Conservation (phyloP, 2,797 vertebrate species). For the Sparidentex hasta region DNA sequence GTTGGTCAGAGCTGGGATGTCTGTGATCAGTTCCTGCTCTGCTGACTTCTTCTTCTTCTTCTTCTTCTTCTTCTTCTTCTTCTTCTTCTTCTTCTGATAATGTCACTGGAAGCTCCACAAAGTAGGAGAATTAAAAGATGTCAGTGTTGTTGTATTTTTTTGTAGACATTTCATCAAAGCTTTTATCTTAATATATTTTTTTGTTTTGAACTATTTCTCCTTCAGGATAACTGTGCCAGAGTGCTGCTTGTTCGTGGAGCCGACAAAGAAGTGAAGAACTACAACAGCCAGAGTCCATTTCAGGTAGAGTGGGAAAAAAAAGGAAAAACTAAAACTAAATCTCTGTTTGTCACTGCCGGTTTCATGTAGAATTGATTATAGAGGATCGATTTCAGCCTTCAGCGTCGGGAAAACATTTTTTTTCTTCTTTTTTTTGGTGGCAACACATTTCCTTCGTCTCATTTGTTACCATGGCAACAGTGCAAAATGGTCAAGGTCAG, state of each 20-base stretch:
- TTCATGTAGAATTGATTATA: slow-evolving; percentile 9
- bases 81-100: neutral
- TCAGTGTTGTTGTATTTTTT: neutral
- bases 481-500: slow-evolving; percentile 67
- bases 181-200: neutral
- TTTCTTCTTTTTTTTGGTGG: slow-evolving; percentile 5
- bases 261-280: slow-evolving; percentile 95
- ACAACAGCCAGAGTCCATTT: slow-evolving; percentile 95
- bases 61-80: slow-evolving; percentile 4
- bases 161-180: neutral
- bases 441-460: slow-evolving; percentile 28
- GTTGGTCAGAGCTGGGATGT: slow-evolving; percentile 38
- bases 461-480: slow-evolving; percentile 76
- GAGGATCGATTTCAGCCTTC: slow-evolving; percentile 36
- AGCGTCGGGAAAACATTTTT: slow-evolving; percentile 22
- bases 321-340: neutral
- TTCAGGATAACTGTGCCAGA: slow-evolving; percentile 93
- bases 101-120: slow-evolving; percentile 50
- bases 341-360: neutral
- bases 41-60: slow-evolving; percentile 34
- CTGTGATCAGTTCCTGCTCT: slow-evolving; percentile 33
- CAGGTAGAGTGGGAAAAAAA: slow-evolving; percentile 86
- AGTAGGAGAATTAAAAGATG: slow-evolving; percentile 50
- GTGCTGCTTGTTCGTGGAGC: slow-evolving; percentile 94
- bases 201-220: neutral